These are phyloP conservation scores for Petrolisthes manimaculis DNA, from an alignment of 2,888 invertebrate species.

Conservation along the genomic window DNA sequence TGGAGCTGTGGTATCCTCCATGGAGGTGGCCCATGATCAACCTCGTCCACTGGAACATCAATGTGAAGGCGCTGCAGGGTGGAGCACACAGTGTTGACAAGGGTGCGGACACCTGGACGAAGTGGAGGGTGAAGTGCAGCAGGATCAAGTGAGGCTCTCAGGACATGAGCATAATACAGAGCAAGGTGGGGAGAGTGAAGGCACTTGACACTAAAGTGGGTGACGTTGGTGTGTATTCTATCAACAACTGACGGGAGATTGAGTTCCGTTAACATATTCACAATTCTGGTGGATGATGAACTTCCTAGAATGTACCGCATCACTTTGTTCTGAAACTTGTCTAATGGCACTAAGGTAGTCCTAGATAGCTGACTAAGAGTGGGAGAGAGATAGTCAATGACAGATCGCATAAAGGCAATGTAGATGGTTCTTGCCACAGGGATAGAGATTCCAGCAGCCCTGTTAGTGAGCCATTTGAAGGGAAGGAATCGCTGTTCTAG, in stretches of 20 bases:
- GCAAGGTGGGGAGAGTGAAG: slow-evolving; percentile 6
- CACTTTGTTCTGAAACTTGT: background rate
- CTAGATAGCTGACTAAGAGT: slow-evolving; percentile 17
- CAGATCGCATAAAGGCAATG: background rate
- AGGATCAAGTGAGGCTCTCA: background rate
- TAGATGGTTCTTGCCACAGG: slow-evolving; percentile 19
- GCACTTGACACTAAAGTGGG: background rate
- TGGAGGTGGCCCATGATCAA: background rate
- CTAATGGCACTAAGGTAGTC: background rate
- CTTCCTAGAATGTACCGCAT: background rate
- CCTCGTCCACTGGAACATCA: background rate
- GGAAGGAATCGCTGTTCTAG: background rate
- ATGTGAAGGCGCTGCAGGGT: background rate
- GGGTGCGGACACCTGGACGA: background rate
- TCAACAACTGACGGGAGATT: background rate
- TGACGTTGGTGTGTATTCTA: background rate
- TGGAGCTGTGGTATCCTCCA: too few species aligned
- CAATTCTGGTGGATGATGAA: background rate
- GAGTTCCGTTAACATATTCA: background rate
- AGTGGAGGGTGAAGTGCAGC: background rate
- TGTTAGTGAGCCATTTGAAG: slow-evolving; percentile 10
- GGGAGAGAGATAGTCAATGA: background rate
- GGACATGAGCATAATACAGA: background rate
- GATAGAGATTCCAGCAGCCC: background rate
- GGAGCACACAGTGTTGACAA: background rate